phyloP scores from a whole-genome alignment of 2,888 invertebrate genomes.

The Spilosoma lubricipeda region DNA sequence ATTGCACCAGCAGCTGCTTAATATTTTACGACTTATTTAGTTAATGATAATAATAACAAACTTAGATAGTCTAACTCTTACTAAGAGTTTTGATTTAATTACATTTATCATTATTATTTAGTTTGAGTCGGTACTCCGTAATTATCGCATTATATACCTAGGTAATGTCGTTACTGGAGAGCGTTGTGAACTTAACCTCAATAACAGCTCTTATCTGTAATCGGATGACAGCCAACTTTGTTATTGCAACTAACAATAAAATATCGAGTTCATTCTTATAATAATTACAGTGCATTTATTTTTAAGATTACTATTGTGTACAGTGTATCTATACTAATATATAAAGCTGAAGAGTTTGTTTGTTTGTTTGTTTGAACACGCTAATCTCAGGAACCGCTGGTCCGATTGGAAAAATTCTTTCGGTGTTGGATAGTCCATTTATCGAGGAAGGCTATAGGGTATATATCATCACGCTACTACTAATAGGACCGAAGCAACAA shows the following conservation, averaged over 20 bases:
- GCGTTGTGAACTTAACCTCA: slow-evolving; percentile 59
- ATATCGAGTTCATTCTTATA: slow-evolving; percentile 26
- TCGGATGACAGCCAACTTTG: slow-evolving; percentile 40
- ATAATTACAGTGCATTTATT: background rate
- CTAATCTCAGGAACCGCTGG: no score
- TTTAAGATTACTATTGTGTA: background rate
- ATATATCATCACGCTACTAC: no score
- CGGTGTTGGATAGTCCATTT: no score
- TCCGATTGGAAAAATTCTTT: no score
- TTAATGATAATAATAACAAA: background rate
- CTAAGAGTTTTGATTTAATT: background rate
- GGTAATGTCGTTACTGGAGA: slow-evolving; percentile 33
- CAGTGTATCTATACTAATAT: no score
- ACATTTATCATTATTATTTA: background rate
- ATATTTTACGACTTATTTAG: background rate
- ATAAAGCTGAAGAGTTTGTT: no score
- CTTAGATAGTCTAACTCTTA: background rate
- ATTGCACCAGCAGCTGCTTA: background rate
- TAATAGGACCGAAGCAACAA: no score
- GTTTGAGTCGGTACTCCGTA: slow-evolving; percentile 28
- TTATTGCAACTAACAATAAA: slow-evolving; percentile 26
- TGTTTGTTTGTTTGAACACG: no score
- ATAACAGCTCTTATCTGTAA: slow-evolving; percentile 50
- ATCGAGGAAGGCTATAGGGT: no score
- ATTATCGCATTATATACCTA: slow-evolving; percentile 24